Base-by-base conservation (phyloP, 2,888 invertebrate genomes). In the Nomada ruficornis region DNA sequence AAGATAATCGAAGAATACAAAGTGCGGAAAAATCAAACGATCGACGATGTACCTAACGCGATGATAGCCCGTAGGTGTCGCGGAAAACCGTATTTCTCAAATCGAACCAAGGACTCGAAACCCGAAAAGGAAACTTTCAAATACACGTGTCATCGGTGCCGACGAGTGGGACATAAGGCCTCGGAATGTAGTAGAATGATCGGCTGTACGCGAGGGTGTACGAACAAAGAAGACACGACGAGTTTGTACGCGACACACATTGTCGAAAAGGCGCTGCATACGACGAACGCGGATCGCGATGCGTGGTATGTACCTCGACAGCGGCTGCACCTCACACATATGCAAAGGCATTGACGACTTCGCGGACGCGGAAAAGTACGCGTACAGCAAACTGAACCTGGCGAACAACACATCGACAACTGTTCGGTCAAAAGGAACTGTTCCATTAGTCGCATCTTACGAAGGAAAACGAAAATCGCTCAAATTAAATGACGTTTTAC, bases 1-100 rank as follows among this genome's bases (percentile, higher is more conserved):
- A 87, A 87, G 60, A 78, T 85, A 11, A 42, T 85, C 1, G 85
- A 86, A 18, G 86, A 87, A 71, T 50, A 59, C 29, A 77, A 85
- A 29, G 82, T 77, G 2, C 83, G 84, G 20, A 72, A 73, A 47
- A 52, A 50, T 18, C 15, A 52, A 50, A 65, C 29, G 50, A 10
- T 7, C 15, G 15, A 50, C 1, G 20, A 5, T 1, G 50, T 50
- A 15, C 29, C 52, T 2, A 65, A 77, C 59, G 84, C 84, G 10
- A 82, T 86, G 82, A 47, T 55, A 15, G 80, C 65, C n/a, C 68
- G 69, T 57, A 81, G 73, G 20, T 44, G 2, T 52, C 29, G 65
- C 52, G 67, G 67, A 29, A 52, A 65, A 50, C 18, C 20, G 18
- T 18, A 65, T 18, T 26, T 52, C 15, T 20, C 64, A 0, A 65